Evolutionary conservation across 2,113 vertebrate species (phyloP).

Genomic region (Eira barbara): DNA sequence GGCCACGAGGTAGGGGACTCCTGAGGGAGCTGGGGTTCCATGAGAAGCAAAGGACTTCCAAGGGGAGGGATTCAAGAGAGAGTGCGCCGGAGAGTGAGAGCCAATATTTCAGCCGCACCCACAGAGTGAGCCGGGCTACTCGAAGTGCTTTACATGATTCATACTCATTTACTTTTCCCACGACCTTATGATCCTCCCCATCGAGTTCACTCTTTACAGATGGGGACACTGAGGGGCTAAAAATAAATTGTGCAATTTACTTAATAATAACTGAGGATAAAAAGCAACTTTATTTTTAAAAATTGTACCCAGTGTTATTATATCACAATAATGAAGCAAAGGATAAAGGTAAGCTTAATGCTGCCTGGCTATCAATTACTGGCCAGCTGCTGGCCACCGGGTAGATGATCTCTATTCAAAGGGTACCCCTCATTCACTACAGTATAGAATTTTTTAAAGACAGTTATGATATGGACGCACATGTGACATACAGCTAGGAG

Average conservation of each 20-base stretch:
- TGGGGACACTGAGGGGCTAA: background rate
- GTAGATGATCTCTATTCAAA: background rate
- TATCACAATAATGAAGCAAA: background rate
- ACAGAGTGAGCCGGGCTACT: background rate
- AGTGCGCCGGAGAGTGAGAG: background rate
- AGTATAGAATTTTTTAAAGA: background rate
- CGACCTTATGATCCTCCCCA: background rate
- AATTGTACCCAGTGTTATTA: background rate
- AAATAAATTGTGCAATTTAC: background rate
- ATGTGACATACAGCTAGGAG: background rate
- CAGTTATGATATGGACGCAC: background rate
- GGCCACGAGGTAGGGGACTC: no score
- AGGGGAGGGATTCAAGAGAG: background rate
- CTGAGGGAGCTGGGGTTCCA: rapidly evolving
- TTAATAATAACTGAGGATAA: background rate
- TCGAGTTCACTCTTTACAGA: background rate
- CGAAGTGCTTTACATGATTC: background rate
- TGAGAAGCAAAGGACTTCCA: background rate
- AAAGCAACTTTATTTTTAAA: constrained; percentile 2
- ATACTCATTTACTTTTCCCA: background rate
- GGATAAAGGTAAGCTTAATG: background rate
- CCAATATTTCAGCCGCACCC: rapidly evolving
- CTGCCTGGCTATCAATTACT: background rate
- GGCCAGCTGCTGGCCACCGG: background rate
- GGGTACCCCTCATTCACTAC: background rate